phyloP scores from a whole-genome alignment of 2,797 vertebrate genomes.

The Chaenodraco wilsoni region DNA sequence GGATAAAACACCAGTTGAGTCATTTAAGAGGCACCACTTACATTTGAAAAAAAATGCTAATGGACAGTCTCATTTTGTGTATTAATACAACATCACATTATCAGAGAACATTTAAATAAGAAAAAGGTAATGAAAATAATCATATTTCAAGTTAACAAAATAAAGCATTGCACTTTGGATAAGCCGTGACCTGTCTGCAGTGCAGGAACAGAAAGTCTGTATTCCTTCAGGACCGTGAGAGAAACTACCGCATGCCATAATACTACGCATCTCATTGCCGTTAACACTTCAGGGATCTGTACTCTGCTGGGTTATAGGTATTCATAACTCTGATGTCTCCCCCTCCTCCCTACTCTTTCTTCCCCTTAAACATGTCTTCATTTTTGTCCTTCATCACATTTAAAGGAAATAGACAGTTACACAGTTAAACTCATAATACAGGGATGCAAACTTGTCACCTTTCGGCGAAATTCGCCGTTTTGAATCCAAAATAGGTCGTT shows the following conservation, averaged over 20 bases:
- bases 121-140: background rate
- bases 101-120: conserved; percentile 11
- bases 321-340: conserved; percentile 1
- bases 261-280: background rate
- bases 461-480: too few species aligned
- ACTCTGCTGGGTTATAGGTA: background rate
- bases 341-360: background rate
- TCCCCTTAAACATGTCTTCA: too few species aligned
- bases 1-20: background rate
- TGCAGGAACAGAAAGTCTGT: conserved; percentile 8
- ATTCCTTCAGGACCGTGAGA: background rate
- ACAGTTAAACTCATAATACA: background rate
- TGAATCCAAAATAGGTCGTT: too few species aligned
- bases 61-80: background rate
- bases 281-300: background rate
- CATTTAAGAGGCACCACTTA: background rate
- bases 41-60: background rate
- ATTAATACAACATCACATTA: too few species aligned
- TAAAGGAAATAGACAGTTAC: background rate
- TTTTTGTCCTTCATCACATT: background rate
- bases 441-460: too few species aligned
- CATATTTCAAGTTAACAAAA: background rate
- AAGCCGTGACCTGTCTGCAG: background rate
- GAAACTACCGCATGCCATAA: conserved; percentile 1
- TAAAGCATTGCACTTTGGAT: conserved; percentile 2